These are phyloP conservation scores for Egretta garzetta DNA, from an alignment of 2,113 vertebrate species.

Conservation along the genomic window DNA sequence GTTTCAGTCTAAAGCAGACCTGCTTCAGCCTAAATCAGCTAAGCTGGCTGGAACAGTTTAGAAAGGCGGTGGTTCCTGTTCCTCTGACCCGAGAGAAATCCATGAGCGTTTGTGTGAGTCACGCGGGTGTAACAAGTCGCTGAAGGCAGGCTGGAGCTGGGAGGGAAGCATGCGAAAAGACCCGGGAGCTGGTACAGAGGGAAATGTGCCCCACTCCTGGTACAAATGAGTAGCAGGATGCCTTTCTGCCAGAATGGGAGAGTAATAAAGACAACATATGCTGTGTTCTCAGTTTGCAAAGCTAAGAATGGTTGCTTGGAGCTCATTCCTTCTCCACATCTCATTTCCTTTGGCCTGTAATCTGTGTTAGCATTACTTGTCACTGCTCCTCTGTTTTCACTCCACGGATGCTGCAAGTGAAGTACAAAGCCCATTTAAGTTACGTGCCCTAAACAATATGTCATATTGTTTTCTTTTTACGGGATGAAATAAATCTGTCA, in stretches of 20 bases:
- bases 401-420: neutral
- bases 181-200: fast-evolving
- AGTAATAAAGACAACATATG: neutral
- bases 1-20: neutral
- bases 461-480: neutral
- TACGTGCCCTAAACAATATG: neutral
- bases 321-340: neutral
- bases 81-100: neutral
- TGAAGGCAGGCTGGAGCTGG: neutral
- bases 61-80: neutral
- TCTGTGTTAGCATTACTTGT: neutral
- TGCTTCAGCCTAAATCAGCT: neutral
- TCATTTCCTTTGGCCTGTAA: neutral
- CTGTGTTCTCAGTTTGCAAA: neutral
- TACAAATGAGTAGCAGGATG: neutral
- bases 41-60: neutral
- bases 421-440: neutral
- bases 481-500: neutral
- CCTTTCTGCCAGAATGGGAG: neutral
- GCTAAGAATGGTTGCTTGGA: neutral
- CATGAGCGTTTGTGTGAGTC: fast-evolving
- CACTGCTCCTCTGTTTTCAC: neutral
- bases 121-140: fast-evolving
- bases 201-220: neutral
- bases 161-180: fast-evolving